A percentile compares a stretch with the other conserved stretches of the same genome.
These are phyloP conservation scores for Nomada goodeniana DNA, from an alignment of 2,888 invertebrate genomes.

Conservation along the genomic window DNA sequence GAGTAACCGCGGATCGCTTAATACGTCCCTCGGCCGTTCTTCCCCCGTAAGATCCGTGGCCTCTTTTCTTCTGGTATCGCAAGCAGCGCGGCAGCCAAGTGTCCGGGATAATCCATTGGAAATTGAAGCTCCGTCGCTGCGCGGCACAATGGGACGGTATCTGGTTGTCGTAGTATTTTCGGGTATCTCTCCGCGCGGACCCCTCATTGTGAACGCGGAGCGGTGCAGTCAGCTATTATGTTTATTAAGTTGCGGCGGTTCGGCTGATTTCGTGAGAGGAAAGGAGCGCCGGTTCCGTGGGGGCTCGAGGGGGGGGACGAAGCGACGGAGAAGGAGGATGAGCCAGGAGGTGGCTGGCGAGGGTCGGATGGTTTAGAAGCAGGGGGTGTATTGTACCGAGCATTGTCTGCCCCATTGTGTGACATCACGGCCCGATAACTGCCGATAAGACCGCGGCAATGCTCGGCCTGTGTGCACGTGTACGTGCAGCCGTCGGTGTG, in stretches of 20 bases:
- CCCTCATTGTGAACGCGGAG: slow-evolving; percentile 81
- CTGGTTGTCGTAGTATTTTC: slow-evolving; percentile 74
- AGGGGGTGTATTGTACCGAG: slow-evolving; percentile 83
- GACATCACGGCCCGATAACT: slow-evolving; percentile 85
- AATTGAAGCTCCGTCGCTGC: slow-evolving; percentile 20
- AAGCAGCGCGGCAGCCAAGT: not conserved
- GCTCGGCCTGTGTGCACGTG: slow-evolving; percentile 69
- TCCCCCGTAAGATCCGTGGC: not conserved
- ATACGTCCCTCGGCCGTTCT: not conserved
- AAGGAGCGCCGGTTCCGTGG: slow-evolving; percentile 39
- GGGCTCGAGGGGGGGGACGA: slow-evolving; percentile 51
- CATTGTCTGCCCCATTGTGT: slow-evolving; percentile 84
- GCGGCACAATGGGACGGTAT: slow-evolving; percentile 21
- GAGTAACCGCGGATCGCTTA: not conserved
- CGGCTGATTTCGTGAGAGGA: slow-evolving; percentile 64
- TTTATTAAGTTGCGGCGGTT: slow-evolving; percentile 82
- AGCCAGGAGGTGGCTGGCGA: slow-evolving; percentile 67
- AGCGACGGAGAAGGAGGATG: slow-evolving; percentile 61
- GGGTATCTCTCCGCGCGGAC: slow-evolving; percentile 78
- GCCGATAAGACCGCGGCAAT: slow-evolving; percentile 83
- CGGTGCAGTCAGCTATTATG: slow-evolving; percentile 83
- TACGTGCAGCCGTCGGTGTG: slow-evolving; percentile 58
- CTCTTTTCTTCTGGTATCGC: not conserved
- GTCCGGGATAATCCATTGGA: slow-evolving; percentile 35
- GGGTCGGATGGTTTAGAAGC: slow-evolving; percentile 73